Evolutionary conservation across 2,113 vertebrate genomes (phyloP).

Genomic region (Rhinoderma darwinii): DNA sequence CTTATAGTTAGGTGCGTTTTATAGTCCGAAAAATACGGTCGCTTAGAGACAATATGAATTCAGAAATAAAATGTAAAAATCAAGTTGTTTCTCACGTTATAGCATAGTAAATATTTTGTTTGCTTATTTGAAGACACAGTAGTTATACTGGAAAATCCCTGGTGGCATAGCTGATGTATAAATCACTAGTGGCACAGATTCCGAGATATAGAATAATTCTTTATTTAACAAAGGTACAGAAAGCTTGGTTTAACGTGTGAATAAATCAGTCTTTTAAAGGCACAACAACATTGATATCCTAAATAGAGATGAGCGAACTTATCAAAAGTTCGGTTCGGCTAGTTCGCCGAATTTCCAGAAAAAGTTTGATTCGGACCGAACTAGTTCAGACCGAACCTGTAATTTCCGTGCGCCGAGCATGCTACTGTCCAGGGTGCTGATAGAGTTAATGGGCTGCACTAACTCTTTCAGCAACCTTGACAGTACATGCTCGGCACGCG

Average conservation of each 20-base stretch:
- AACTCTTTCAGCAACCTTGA: too few relatives aligned
- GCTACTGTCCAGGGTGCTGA: too few relatives aligned
- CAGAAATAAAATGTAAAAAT: background rate
- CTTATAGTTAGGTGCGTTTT: too few relatives aligned
- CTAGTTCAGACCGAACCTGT: too few relatives aligned
- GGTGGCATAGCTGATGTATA: background rate
- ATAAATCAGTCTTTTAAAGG: background rate
- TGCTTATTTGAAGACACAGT: background rate
- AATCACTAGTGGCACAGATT: background rate
- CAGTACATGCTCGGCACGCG: too few relatives aligned
- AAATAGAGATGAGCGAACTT: too few relatives aligned
- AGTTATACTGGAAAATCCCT: background rate
- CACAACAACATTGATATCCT: background rate
- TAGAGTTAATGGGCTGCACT: too few relatives aligned
- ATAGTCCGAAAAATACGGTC: too few relatives aligned
- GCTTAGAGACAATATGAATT: background rate
- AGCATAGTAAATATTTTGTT: background rate
- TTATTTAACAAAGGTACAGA: background rate
- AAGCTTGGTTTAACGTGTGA: background rate
- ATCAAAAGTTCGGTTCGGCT: too few relatives aligned
- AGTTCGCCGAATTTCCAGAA: too few relatives aligned
- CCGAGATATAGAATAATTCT: background rate
- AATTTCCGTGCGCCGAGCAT: too few relatives aligned
- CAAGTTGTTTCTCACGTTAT: background rate
- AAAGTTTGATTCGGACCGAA: too few relatives aligned